Percentiles rank a stretch among this genome's conserved stretches.
phyloP scores from a whole-genome alignment of 2,797 vertebrate genomes.

The Leptatherina wallacei region DNA sequence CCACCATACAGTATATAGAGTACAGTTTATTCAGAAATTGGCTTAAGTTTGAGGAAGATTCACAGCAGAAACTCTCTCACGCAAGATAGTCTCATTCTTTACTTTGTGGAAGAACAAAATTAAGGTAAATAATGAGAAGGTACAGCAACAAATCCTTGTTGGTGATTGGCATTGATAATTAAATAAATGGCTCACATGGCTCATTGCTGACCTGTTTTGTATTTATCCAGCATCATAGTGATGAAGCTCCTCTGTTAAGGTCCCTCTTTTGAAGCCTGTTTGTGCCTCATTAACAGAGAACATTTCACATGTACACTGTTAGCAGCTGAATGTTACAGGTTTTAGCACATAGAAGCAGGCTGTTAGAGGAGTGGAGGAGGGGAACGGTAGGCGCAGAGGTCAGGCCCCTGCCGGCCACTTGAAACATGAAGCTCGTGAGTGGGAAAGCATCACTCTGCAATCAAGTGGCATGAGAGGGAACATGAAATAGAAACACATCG shows the following conservation, averaged over 20 bases:
- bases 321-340: conserved; percentile 9
- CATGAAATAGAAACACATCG: conserved; percentile 28
- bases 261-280: neutral
- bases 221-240: neutral
- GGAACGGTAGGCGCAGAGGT: conserved; percentile 20
- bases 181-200: neutral
- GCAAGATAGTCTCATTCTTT: too few relatives aligned
- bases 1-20: neutral
- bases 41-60: neutral
- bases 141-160: neutral
- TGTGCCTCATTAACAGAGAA: neutral
- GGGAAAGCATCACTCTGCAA: conserved; percentile 29
- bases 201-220: neutral
- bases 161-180: neutral
- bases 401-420: conserved; percentile 20
- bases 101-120: neutral
- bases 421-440: conserved; percentile 27
- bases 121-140: neutral
- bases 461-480: conserved; percentile 26
- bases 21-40: neutral
- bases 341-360: conserved; percentile 3
- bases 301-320: neutral
- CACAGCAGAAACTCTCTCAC: neutral
- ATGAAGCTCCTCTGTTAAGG: neutral
- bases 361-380: conserved; percentile 1